Conservation (phyloP, 2,113 vertebrate genomes). For the Eclectus roratus region DNA sequence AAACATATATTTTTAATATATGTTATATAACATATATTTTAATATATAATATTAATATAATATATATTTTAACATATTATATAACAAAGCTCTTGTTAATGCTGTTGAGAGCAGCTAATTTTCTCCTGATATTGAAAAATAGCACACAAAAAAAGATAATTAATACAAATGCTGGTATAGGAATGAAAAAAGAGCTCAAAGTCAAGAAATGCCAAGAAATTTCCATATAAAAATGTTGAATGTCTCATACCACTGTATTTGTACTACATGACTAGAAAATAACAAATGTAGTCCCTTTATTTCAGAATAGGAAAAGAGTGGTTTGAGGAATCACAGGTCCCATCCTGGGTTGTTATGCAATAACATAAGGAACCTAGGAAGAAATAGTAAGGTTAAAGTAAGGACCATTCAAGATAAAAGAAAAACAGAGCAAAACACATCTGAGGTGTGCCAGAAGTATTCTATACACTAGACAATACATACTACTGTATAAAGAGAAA, state of each 20-base stretch:
- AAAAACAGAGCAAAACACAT: background rate
- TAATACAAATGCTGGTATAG: background rate
- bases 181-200: background rate
- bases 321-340: background rate
- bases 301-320: background rate
- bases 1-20: constrained; percentile 43
- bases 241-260: background rate
- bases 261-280: background rate
- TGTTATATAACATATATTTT: too few relatives aligned
- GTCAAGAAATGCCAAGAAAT: background rate
- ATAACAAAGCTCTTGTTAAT: background rate
- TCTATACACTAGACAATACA: background rate
- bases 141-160: background rate
- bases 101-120: background rate
- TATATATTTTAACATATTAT: too few relatives aligned
- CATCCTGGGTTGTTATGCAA: background rate
- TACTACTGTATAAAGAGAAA: background rate
- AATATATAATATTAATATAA: too few relatives aligned
- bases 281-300: background rate
- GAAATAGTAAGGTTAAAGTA: background rate
- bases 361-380: background rate
- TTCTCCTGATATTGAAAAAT: background rate
- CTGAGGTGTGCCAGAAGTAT: background rate
- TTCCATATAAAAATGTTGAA: background rate
- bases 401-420: background rate